Base-by-base conservation (phyloP, 2,797 vertebrate species). In the Leuciscus waleckii region DNA sequence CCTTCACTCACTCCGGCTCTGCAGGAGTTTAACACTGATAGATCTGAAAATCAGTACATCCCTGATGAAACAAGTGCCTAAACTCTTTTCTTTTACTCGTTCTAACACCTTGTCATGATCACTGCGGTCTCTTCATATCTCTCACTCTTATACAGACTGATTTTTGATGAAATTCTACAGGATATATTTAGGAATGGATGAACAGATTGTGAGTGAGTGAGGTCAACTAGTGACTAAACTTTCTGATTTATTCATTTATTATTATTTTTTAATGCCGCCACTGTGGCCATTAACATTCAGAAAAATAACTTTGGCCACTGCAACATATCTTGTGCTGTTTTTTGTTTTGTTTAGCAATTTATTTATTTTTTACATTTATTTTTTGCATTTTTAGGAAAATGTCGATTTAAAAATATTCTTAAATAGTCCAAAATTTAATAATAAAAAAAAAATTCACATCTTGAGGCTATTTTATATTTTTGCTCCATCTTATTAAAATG, bases 21-120 rank as follows among this genome's bases (percentile, higher is more conserved):
- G 29, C 56, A 29, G 37, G 81, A 63, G 81, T 43, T 83, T 83
- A 75, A 83, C 63, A 23, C 61, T 54, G 82, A 67, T 71, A 46
- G 54, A 76, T 82, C 74, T 79, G 58, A 67, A 67, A 69, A 56
- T 56, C 73, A 77, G 46, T 77, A 76, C 17, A 56, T 21, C 46
- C 32, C 82, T 41, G 61, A 77, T 54, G 39, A 63, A 46, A 71
- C 14, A 0, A 76, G 9, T 21, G 21, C 73, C 23, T 49, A 7
- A 49, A 65, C 43, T n/a, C 10, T 77, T 49, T 79, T 63, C 23
- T 14, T 54, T 67, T 26, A 35, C 58, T 73, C 32, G 19, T 68
- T 56, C 26, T 80, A 29, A 68, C 61, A 56, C 19, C 37, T 58
- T 73, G 23, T 74, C 41, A 11, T 63, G 26, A 74, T 37, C 21